Base-by-base conservation (phyloP, 1,140 invertebrate species). In the Papilio helenus region DNA sequence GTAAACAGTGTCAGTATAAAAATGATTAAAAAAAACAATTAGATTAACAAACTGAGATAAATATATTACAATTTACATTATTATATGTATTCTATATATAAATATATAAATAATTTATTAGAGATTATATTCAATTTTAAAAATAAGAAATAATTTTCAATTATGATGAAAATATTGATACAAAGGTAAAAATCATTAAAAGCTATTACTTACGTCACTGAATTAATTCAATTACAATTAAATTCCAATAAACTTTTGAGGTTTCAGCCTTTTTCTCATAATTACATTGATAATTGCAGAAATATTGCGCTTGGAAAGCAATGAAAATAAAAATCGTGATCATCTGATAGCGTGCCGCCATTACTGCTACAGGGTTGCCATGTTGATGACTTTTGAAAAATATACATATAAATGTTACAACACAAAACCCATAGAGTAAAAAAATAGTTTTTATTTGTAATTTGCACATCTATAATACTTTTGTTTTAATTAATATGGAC, bases 311-410 rank as follows among this genome's bases (percentile, higher is more conserved):
- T 74, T 76, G 8, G 29, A 76, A 55, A 76, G 26, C 29, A 74
- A 55, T 55, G 14, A 55, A 55, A 55, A 73, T 81, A 80, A 79
- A 74, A 79, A 76, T 73, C 72, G 39, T 72, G 80, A 81, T 61
- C 80, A 81, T 78, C 73, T 72, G 79, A 77, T 82, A 72, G 74
- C 73, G 42, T 49, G 78, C 58, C 61, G 81, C 78, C 78, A 79
- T 81, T 79, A 79, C 61, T 76, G 72, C 23, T 44, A 14, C 39
- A 74, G 42, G 72, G 42, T 42, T 74, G 42, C 72, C 46, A 55
- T 55, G 29, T 76, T 51, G 49, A 76, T 76, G 26, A 16, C 14
- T 49, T 73, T 16, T 46, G 23, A 46, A 44, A 46, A 49, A 73
- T 46, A 73, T 61, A 18, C 3, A 5, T n/a, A 55, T 14, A 46